Base-by-base conservation (phyloP, 2,888 invertebrate species). In the Palloptera scutellata region DNA sequence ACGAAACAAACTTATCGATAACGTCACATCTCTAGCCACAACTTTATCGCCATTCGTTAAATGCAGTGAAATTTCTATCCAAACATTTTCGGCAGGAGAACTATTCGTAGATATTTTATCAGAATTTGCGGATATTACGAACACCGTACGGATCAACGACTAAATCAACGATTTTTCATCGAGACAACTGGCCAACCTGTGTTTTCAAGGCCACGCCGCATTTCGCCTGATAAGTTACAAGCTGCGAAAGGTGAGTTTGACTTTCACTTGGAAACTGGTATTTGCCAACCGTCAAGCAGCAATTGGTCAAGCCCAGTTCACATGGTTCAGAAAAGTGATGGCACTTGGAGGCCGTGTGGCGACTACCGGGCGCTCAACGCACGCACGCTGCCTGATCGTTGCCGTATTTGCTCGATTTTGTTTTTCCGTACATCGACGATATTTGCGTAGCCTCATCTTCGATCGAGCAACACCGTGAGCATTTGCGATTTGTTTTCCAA, bases 161-260 rank as follows among this genome's bases (percentile, higher is more conserved):
- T 4, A 69, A 66, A 53, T 64, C 67, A 20, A 48, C 61, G 15
- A 63, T 66, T 55, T 43, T 42, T 11, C 57, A 61, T 5, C 48
- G 51, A 63, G 17, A 68, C 65, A 8, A 66, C 51, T 0, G 66
- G 63, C 1, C 63, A 63, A 45, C 64, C 64, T 1, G 42, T 20
- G 11, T 70, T 66, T 59, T 64, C 48, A 12, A 57, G 61, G 10
- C 54, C 64, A 9, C 72, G 77, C 19, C 68, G 71, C 12, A 68
- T 86, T 1, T 76, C 79, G 2, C 81, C 81, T 0, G 72, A 74
- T 12, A 73, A 70, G 41, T 53, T 70, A 12, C 43, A 58, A 15
- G 66, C 69, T 5, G 75, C 71, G 0, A 77, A 77, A 51, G 57
- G 53, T 9, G 63, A 69, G 19, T 69, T 71, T 19, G n/a, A 67